phyloP scores from a whole-genome alignment of 2,888 invertebrate species.

The Ectemnius lituratus region DNA sequence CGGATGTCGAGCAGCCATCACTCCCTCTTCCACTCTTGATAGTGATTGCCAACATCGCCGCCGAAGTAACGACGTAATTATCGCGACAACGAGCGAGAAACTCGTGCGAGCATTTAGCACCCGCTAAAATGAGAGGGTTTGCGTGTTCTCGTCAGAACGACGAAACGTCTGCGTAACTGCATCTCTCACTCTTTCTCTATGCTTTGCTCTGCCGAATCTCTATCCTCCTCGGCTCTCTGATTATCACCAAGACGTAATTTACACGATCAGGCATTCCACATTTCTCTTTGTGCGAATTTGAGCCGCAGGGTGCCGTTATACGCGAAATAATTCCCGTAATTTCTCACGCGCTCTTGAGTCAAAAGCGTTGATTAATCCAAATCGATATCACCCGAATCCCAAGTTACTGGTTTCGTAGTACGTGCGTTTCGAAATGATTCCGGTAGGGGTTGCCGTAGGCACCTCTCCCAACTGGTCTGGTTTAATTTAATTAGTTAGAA shows the following conservation, averaged over 20 bases:
- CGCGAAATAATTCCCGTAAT: no score
- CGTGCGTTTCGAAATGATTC: no score
- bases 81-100: conserved; percentile 24
- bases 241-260: not conserved
- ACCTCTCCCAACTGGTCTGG: no score
- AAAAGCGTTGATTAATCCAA: no score
- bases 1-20: conserved; percentile 7
- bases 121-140: conserved; percentile 18
- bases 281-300: not conserved
- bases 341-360: no score
- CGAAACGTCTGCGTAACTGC: conserved; percentile 3
- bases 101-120: conserved; percentile 33
- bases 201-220: not conserved
- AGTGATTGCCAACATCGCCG: conserved; percentile 25
- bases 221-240: not conserved
- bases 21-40: not conserved
- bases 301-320: no score
- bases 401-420: no score
- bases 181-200: not conserved
- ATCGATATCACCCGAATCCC: no score
- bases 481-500: no score
- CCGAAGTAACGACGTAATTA: conserved; percentile 45
- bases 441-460: no score
- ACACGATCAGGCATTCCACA: not conserved
- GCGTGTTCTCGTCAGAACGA: not conserved